Base-by-base conservation (phyloP, 2,888 invertebrate species). In the Patella pellucida region DNA sequence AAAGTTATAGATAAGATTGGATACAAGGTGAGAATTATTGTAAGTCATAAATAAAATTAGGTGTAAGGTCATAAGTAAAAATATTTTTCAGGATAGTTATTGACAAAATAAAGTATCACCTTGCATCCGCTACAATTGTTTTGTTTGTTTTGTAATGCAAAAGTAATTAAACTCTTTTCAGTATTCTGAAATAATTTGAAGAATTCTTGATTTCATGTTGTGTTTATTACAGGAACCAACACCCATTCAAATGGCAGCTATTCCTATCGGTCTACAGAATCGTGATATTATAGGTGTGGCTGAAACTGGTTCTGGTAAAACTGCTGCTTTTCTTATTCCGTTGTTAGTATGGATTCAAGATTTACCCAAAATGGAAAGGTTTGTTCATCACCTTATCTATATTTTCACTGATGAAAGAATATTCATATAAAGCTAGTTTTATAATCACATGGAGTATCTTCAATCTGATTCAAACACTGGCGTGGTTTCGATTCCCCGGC, bases 301-400 rank as follows among this genome's bases (percentile, higher is more conserved):
- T 68, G 99, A 99, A 92, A 99, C 99, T 78, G 99, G 99, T 88
- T 97, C 97, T 70, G 99, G 99, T 91, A 99, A 99, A 93, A 99
- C 99, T 0, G 93, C 98, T 67, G 99, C 99, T 7, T 99, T 99
- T 92, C 94, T 99, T 9, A 97, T 99, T 90, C 99, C 99, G 0
- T 92, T 99, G 69, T 92, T 99, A 2, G 95, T 97, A 54, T 99
- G 99, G 99, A 99, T 99, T 89, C 97, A 97, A 87, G 96, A 97
- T 51, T 92, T 99, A 71, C 99, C 99, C 0, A 99, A 99, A 92
- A 96, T 95, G 86, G 98, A 97, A 90, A 93, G 97, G 76, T 93
- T 75, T 70, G 72, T 56, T 69, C n/a, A 52, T 71, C 16, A 27
- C 0, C 27, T 19, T 54, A 41, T 9, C 41, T 7, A 7, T 41